A percentile compares a stretch with the other conserved stretches of the same genome.
Conservation (phyloP, 2,797 vertebrate species). For the Pogonophryne albipinna region DNA sequence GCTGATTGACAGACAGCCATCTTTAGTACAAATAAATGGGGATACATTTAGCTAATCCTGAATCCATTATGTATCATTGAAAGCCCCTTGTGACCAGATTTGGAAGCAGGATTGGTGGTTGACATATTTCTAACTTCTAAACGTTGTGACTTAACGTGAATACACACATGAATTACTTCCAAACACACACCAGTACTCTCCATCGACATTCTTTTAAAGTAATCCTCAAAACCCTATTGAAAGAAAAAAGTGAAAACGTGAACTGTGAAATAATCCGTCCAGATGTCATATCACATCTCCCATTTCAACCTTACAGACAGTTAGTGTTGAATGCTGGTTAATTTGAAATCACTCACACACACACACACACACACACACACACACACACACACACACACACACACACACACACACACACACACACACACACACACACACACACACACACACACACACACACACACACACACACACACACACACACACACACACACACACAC, state of each 20-base stretch:
- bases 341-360: conserved; percentile 39
- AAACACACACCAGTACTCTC: conserved; percentile 59
- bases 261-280: conserved; percentile 28
- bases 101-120: conserved; percentile 19
- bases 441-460: conserved; percentile 31
- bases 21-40: conserved; percentile 27
- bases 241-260: conserved; percentile 15
- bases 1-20: conserved; percentile 36
- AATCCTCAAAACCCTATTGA: conserved; percentile 19
- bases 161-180: conserved; percentile 61
- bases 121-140: conserved; percentile 51
- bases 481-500: conserved; percentile 5
- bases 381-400: too few species aligned
- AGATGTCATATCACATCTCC: conserved; percentile 31
- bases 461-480: conserved; percentile 4
- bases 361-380: not conserved
- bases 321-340: conserved; percentile 69
- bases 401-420: conserved; percentile 14
- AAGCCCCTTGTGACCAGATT: conserved; percentile 24
- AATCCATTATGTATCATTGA: conserved; percentile 29
- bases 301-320: conserved; percentile 34
- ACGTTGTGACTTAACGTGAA: conserved; percentile 63
- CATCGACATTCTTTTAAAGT: conserved; percentile 46
- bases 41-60: conserved; percentile 34
- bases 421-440: conserved; percentile 28